Conservation (phyloP, 2,888 invertebrate species). For the Sylvicola fuscatus region DNA sequence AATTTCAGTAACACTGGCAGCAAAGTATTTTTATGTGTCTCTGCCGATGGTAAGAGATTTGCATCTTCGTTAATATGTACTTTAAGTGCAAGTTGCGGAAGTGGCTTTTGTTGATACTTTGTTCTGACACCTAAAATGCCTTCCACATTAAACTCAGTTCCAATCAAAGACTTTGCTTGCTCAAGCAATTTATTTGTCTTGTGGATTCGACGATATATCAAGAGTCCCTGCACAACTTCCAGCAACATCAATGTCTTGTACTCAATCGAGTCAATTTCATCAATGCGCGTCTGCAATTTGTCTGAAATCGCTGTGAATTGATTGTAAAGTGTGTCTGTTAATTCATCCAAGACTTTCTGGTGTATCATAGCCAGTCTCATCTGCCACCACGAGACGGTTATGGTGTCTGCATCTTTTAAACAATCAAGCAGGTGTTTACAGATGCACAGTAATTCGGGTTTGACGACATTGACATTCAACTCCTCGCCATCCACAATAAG, state of each 20-base stretch:
- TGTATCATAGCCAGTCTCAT: conserved; percentile 51
- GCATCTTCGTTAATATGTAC: conserved; percentile 26
- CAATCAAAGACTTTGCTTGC: conserved; percentile 37
- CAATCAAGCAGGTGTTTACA: conserved; percentile 18
- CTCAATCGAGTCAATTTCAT: conserved; percentile 16
- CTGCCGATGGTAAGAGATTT: conserved; percentile 23
- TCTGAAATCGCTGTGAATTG: conserved; percentile 12
- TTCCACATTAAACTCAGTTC: conserved; percentile 45
- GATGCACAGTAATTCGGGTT: conserved; percentile 26
- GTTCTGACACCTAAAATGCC: conserved; percentile 78
- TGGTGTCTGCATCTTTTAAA: conserved; percentile 14
- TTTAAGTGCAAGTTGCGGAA: conserved; percentile 65
- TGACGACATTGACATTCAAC: conserved; percentile 37
- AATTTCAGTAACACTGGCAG: conserved; percentile 47
- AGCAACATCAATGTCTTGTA: conserved; percentile 27
- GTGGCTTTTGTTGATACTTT: conserved; percentile 58
- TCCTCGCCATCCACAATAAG: conserved; percentile 44
- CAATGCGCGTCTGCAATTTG: conserved; percentile 13
- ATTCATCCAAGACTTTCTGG: conserved; percentile 57
- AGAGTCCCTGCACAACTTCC: conserved; percentile 42
- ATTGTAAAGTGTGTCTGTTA: conserved; percentile 41
- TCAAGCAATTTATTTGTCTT: conserved; percentile 46
- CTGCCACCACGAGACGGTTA: conserved; percentile 35
- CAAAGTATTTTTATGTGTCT: conserved; percentile 28
- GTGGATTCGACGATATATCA: conserved; percentile 51